Base-by-base conservation (phyloP, 35 echinoderm and acorn worm species). In the Diadema setosum region DNA sequence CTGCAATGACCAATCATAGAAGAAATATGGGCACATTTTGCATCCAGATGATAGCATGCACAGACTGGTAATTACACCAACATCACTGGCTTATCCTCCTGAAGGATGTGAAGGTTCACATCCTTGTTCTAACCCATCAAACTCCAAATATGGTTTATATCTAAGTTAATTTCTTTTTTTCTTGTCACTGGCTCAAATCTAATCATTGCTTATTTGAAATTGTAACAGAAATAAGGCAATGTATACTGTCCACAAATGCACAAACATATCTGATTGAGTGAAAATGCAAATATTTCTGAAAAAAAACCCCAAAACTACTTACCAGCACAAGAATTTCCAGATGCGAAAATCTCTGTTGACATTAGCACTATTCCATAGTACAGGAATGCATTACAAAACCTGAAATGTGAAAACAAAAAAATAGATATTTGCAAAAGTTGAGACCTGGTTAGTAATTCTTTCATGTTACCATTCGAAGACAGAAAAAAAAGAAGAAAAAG, bases 361-460 rank as follows among this genome's bases (percentile, higher is more conserved):
- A 78, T 9, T 35, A 78, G 40, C 0, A 78, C 73, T 35, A 24
- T 44, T 21, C 73, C 73, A 78, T 78, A 78, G 44, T 78, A 78
- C 2, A 78, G 73, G 40, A 78, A 78, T 41, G 73, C 73, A 78
- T 78, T 78, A 78, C 73, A 78, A 78, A 78, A 78, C 73, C 73
- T 78, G 73, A 39, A 78, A 78, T 24, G 8, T 41, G 25, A 1
- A 9, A 44, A 0, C 39, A 42, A 31, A 33, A 7, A 67, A 14
- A 21, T 55, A 16, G 14, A 16, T 27, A 60, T 26, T 55, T 0
- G 1, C 30, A 27, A 60, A 21, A 12, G 21, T 60, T 60, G 21
- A 5, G 21, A 60, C 21, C 17, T 24, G 21, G 4, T 60, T 5
- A n/a, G 30, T 18, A 24, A 1, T 59, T 18, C 20, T 59, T 18